Evolutionary conservation across 2,888 invertebrate genomes (phyloP).

Genomic region (Bellardia bayeri): DNA sequence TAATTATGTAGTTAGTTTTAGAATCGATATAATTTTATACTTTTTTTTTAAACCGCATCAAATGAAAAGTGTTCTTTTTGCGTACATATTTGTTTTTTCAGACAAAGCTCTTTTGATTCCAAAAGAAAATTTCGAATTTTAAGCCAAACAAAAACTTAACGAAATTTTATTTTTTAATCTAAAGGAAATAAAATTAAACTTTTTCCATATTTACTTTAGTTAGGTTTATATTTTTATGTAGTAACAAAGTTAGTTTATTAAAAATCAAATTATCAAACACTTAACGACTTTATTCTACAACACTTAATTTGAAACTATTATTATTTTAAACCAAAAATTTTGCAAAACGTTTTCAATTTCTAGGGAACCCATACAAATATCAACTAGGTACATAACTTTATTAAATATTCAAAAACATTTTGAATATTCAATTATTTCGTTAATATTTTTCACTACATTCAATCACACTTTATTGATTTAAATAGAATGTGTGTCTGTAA

Average conservation of each 20-base stretch:
- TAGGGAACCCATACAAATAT: not conserved
- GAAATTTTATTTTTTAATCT: no score
- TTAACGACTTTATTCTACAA: not conserved
- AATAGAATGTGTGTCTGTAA: constrained; percentile 17
- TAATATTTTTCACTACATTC: constrained; percentile 30
- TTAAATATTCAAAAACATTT: constrained; percentile 58
- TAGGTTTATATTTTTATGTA: no score
- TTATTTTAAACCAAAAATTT: constrained; percentile 10
- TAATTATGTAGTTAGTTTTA: no score
- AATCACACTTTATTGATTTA: constrained; percentile 59
- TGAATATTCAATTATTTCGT: constrained; percentile 55
- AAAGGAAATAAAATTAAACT: no score
- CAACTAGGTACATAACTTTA: constrained; percentile 9
- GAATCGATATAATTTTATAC: no score
- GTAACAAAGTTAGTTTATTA: not conserved
- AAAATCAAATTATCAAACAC: not conserved
- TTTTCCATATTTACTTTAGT: no score
- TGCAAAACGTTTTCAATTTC: constrained; percentile 35
- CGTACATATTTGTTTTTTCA: no score
- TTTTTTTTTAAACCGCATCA: no score
- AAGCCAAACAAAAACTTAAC: no score
- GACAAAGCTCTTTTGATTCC: no score
- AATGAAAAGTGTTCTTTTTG: no score
- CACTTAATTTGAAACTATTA: constrained; percentile 6
- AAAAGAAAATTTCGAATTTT: no score